These are phyloP conservation scores for Halocaridina rubra DNA, from an alignment of 2,888 invertebrate species.

Conservation along the genomic window DNA sequence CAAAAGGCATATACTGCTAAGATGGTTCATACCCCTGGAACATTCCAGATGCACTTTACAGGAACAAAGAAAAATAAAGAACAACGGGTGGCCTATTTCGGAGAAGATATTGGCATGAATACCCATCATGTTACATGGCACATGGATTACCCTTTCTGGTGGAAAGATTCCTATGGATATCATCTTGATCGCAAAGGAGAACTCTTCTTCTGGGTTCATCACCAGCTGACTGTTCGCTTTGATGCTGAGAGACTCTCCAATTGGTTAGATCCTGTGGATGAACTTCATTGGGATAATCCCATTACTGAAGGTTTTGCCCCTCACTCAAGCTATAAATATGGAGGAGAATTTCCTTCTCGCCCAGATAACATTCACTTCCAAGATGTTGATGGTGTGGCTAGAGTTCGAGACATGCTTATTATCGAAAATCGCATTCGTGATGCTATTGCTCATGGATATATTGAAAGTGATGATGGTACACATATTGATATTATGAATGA, in stretches of 20 bases:
- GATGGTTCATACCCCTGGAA: constrained; percentile 63
- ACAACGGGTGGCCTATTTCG: constrained; percentile 76
- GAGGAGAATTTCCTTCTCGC: constrained; percentile 70
- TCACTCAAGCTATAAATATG: constrained; percentile 74
- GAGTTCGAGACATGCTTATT: constrained; percentile 66
- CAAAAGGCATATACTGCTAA: too few relatives aligned
- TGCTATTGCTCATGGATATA: too few relatives aligned
- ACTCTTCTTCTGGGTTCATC: constrained; percentile 66
- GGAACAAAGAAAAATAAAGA: constrained; percentile 71
- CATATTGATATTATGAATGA: constrained; percentile 58
- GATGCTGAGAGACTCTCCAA: constrained; percentile 69
- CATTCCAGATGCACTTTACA: constrained; percentile 65
- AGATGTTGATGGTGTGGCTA: constrained; percentile 64
- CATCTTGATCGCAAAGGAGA: constrained; percentile 66
- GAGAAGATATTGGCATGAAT: too few relatives aligned
- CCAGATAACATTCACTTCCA: too few relatives aligned
- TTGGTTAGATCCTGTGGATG: too few relatives aligned
- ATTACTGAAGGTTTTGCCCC: constrained; percentile 73
- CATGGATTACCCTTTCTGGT: too few relatives aligned
- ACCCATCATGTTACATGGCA: too few relatives aligned
- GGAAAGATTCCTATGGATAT: constrained; percentile 76
- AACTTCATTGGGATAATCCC: constrained; percentile 63
- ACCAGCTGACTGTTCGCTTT: constrained; percentile 69
- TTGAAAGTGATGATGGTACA: constrained; percentile 69
- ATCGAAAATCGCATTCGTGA: too few relatives aligned